Conservation (phyloP, 1,140 invertebrate genomes). For the Ostrea denselamellosa region DNA sequence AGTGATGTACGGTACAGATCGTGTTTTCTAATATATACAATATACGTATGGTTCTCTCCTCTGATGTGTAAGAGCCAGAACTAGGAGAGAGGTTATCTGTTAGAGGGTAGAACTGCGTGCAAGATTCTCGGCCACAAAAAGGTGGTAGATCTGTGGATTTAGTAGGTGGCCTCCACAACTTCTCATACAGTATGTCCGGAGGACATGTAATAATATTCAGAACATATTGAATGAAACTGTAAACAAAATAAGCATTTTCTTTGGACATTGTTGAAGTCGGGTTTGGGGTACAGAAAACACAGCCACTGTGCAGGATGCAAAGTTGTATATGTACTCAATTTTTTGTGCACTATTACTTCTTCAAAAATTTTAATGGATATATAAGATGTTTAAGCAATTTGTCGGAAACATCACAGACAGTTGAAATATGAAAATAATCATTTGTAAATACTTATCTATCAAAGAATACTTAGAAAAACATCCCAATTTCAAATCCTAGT, state of each 20-base stretch:
- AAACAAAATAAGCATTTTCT: background rate
- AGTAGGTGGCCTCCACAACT: background rate
- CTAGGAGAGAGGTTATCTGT: background rate
- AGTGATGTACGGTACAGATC: conserved; percentile 24
- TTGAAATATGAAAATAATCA: background rate
- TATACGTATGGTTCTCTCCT: background rate
- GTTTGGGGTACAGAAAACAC: too few species aligned
- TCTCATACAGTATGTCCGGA: background rate
- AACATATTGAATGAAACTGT: background rate
- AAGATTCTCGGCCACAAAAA: background rate
- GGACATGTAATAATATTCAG: background rate
- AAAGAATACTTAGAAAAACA: conserved; percentile 2
- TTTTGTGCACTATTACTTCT: background rate
- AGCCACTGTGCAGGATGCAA: too few species aligned
- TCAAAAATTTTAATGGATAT: background rate
- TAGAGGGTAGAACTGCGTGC: background rate
- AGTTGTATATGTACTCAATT: too few species aligned
- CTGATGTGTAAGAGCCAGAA: background rate
- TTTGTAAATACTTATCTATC: background rate
- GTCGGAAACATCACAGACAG: background rate
- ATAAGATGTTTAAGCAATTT: background rate
- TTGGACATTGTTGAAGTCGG: background rate
- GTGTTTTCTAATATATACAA: conserved; percentile 20
- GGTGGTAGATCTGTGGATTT: background rate
- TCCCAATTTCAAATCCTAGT: background rate